Evolutionary conservation across 2,797 vertebrate species (phyloP), one percentile per base, ranked within the genome.

Genomic region (Orestias chungarensis): DNA sequence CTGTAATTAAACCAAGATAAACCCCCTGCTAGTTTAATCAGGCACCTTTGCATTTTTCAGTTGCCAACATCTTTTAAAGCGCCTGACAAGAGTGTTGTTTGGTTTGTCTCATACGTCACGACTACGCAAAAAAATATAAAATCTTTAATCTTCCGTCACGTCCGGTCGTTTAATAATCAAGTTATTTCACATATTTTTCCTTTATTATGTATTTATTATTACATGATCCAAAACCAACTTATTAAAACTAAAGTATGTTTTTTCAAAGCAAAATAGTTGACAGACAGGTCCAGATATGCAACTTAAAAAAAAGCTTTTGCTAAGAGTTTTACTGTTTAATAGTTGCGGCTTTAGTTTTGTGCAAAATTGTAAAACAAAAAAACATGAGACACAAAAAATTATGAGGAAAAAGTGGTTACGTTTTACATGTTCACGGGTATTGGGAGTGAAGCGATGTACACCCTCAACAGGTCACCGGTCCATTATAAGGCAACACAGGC

Each of bases 1-100:
- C 73, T 81, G 81, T 90, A 91, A 93, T 93, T 93, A 88, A 87
- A 85, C 69, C 17, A 47, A 72, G 78, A 76, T 78, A 76, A 86
- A 88, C 70, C 70, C 85, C 80, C 74, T 81, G 69, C 69, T 81
- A 83, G 75, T 70, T 84, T 86, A 85, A 86, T 83, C 80, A 78
- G 76, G 74, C 81, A n/a, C 59, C 71, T 55, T 59, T 69, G 72
- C 74, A 65, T 82, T 79, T 72, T 75, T 82, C 68, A 83, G 70
- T 79, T 74, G 68, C 75, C 76, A 70, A 83, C 87, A 76, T 81
- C 52, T 71, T 86, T 80, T 73, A 72, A 81, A 78, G 68, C 78
- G 66, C 81, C 83, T 72, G 74, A 87, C 73, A 68, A n/a, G n/a
- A n/a, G 18, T 76, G 66, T 44, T 69, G 49, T 83, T 7, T 38